Evolutionary conservation across 2,797 vertebrate genomes (phyloP).

Genomic region (Pangasius macronema): DNA sequence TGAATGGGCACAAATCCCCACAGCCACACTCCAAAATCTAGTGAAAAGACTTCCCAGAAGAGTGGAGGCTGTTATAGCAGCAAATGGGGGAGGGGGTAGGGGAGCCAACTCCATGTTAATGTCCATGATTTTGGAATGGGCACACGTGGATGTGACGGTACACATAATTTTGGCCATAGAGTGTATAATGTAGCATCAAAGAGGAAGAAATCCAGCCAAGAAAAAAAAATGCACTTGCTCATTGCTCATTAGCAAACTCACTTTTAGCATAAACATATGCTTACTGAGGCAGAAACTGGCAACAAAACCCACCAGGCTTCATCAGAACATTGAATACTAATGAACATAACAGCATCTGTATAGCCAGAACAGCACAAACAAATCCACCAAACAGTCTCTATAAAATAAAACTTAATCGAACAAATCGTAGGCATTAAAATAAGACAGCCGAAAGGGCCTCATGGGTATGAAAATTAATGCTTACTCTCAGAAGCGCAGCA

Average conservation of each 20-base stretch:
- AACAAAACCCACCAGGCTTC: neutral
- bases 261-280: neutral
- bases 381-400: neutral
- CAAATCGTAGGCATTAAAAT: neutral
- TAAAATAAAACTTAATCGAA: neutral
- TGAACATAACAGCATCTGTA: neutral
- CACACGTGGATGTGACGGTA: neutral
- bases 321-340: neutral
- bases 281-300: neutral
- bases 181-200: neutral
- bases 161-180: neutral
- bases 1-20: neutral
- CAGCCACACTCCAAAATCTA: neutral
- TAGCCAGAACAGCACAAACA: neutral
- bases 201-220: neutral
- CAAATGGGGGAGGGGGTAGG: neutral
- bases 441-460: neutral
- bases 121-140: neutral
- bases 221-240: neutral
- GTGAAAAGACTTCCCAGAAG: neutral
- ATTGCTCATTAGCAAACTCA: neutral
- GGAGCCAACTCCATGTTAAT: neutral
- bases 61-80: neutral
- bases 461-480: neutral
- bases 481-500: rapidly evolving